Base-by-base conservation (phyloP, 1,140 invertebrate species). In the Hermetia illucens region DNA sequence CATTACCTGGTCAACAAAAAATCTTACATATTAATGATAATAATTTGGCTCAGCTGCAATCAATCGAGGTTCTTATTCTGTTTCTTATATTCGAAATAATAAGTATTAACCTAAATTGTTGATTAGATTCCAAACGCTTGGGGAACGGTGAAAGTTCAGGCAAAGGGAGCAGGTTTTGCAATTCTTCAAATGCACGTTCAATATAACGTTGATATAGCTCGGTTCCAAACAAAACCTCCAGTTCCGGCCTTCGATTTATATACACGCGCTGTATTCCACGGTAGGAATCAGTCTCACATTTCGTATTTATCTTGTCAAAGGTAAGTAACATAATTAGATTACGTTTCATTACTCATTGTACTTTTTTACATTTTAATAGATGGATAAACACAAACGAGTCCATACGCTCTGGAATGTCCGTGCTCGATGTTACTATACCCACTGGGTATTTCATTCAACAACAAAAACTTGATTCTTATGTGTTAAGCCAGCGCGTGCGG, bases 381-480 rank as follows among this genome's bases (percentile, higher is more conserved):
- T 93, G 89, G 88, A 81, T 69, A 1, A 70, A 84, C 43, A 34
- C 65, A 2, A 69, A 78, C 18, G 88, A 92, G 65, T 82, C 83
- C 2, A 58, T 72, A 21, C 68, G 78, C 21, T 91, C 86, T n/a
- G 93, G 92, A 18, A 75, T 94, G 73, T 79, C 90, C 5, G 87
- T 96, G 19, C 57, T 97, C 35, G 91, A 95, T 64, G 77, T 94
- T 19, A 74, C 78, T 10, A 77, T 96, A 48, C 93, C 92, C 1
- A 93, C 90, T 1, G 92, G 93, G 4, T 97, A 94, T 62, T 80
- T 90, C 48, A 74, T 94, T 21, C 85, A 92, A 58, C 90, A 94
- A 48, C 85, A 92, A 59, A 79, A 75, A 38, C 66, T 97, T 4
- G 83, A 94, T 59, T 63, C 63, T 3, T 93, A 93, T 55, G 82